Conservation (phyloP, 1,140 invertebrate species). For the Drosophila eugracilis region DNA sequence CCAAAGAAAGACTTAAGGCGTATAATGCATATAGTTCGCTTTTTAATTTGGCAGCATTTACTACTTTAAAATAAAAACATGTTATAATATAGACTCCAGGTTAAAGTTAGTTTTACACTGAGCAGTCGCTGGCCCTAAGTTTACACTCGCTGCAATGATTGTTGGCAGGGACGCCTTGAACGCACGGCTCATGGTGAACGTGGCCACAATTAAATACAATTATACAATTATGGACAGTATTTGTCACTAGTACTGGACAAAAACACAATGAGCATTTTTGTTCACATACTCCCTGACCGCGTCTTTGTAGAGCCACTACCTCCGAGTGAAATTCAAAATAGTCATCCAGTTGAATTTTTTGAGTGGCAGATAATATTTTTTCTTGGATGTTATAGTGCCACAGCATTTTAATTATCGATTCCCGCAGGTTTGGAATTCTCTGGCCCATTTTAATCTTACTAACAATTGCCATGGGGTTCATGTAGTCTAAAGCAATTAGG, state of each 20-base stretch:
- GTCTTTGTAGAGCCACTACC: conserved; percentile 91
- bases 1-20: no score
- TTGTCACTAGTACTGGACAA: conserved; percentile 88
- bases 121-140: conserved; percentile 27
- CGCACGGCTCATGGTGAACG: conserved; percentile 94
- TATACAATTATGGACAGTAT: conserved; percentile 88
- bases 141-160: conserved; percentile 87
- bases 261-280: conserved; percentile 91
- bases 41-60: no score
- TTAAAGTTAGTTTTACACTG: no score
- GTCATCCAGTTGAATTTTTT: conserved; percentile 94
- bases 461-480: conserved; percentile 95
- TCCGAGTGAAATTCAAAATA: conserved; percentile 95
- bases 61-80: no score
- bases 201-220: conserved; percentile 95
- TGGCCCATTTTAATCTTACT: conserved; percentile 92
- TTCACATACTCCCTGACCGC: conserved; percentile 91
- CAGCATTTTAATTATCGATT: conserved; percentile 97
- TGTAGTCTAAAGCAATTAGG: conserved; percentile 86
- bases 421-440: conserved; percentile 94
- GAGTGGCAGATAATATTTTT: conserved; percentile 94
- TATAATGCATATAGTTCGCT: no score
- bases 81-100: no score
- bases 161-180: conserved; percentile 86
- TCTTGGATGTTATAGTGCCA: conserved; percentile 97